Conservation (phyloP, 2,888 invertebrate species). For the Acleris cristana region DNA sequence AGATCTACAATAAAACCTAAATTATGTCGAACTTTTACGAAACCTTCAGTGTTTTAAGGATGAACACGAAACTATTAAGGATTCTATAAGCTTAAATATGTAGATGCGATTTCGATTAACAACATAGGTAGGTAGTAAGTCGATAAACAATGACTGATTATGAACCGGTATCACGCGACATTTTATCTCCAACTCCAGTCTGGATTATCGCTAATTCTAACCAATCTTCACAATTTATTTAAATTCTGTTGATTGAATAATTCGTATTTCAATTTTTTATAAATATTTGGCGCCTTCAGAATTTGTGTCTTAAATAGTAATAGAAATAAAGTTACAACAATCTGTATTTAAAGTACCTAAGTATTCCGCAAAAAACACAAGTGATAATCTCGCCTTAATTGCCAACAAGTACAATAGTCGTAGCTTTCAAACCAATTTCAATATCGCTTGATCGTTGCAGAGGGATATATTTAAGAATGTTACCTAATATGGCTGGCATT, state of each 20-base stretch:
- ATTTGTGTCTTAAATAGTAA: no score
- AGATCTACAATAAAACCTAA: no score
- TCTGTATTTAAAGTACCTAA: no score
- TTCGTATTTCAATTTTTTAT: no score
- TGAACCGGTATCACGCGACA: conserved; percentile 46
- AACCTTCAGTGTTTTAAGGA: neutral
- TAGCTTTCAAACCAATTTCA: conserved; percentile 45
- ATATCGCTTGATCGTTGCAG: conserved; percentile 25
- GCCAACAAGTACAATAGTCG: conserved; percentile 5
- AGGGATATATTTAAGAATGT: conserved; percentile 5
- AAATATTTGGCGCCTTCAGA: no score
- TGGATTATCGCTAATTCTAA: conserved; percentile 12
- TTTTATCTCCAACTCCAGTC: conserved; percentile 45
- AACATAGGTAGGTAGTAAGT: conserved; percentile 43
- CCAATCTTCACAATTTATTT: neutral
- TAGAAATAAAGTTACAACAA: no score
- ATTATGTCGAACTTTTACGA: no score
- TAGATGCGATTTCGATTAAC: conserved; percentile 42
- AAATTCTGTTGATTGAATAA: no score
- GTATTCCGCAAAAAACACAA: no score
- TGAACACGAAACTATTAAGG: conserved; percentile 25
- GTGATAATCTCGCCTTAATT: neutral
- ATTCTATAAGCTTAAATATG: conserved; percentile 46
- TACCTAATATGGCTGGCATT: conserved; percentile 10
- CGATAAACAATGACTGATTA: conserved; percentile 50